phyloP scores from a whole-genome alignment of 2,797 vertebrate species.

The Hydrocynus forskahlii region DNA sequence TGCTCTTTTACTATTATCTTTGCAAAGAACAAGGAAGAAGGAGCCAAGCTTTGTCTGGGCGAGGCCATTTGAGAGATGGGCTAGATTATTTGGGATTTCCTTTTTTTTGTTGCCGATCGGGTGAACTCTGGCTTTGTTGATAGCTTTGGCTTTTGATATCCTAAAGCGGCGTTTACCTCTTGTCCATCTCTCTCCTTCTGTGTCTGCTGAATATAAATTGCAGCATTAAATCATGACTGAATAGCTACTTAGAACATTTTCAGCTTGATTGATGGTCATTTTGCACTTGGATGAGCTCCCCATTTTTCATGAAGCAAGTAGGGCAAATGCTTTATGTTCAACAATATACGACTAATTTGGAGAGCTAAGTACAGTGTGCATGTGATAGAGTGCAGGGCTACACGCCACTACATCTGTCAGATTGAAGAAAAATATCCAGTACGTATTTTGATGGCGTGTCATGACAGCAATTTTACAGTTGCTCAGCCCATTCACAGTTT shows the following conservation, averaged over 20 bases:
- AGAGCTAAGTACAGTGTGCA: slow-evolving; percentile 12
- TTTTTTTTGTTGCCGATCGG: slow-evolving; percentile 45
- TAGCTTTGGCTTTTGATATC: slow-evolving; percentile 34
- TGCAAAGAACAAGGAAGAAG: slow-evolving; percentile 43
- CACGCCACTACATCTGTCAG: background rate
- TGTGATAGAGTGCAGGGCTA: background rate
- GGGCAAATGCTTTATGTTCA: background rate
- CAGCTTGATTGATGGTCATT: slow-evolving; percentile 52
- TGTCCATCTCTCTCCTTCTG: slow-evolving; percentile 25
- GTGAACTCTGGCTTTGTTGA: slow-evolving; percentile 52
- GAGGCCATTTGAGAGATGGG: slow-evolving; percentile 55
- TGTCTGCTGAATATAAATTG: slow-evolving; percentile 59
- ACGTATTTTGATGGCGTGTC: background rate
- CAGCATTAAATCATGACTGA: slow-evolving; percentile 34
- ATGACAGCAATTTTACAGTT: background rate
- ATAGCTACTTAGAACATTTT: slow-evolving; percentile 43
- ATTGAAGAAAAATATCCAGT: background rate
- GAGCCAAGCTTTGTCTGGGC: slow-evolving; percentile 39
- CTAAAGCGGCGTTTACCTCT: slow-evolving; percentile 41
- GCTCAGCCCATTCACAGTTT: background rate
- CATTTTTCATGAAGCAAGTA: slow-evolving; percentile 50
- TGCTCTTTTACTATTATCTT: slow-evolving; percentile 17
- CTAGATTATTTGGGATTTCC: slow-evolving; percentile 44
- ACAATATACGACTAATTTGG: background rate
- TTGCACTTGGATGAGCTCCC: slow-evolving; percentile 24